Base-by-base conservation (phyloP, 2,888 invertebrate species). In the Dasysyrphus tricinctus region DNA sequence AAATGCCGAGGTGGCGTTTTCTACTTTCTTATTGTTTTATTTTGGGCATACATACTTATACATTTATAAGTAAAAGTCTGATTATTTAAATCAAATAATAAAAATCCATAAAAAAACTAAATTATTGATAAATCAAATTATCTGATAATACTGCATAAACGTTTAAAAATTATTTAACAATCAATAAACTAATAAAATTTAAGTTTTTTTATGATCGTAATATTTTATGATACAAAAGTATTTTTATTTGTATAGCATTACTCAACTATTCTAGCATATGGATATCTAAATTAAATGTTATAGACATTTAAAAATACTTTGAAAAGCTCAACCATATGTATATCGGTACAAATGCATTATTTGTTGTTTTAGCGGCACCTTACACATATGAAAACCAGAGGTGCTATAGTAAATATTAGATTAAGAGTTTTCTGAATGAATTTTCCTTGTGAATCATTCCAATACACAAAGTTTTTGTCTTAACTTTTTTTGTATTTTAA, bases 131-230 rank as follows among this genome's bases (percentile, higher is more conserved):
- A n/a, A 14, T 5, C 5, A 54, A 34, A 16, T 37, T 16, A 37
- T 37, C 11, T 37, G 34, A 57, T 57, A 19, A 11, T 57, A n/a
- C 11, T 57, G 5, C n/a, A 56, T n/a, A 37, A 19, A 57, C 2
- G 3, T 29, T 29, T 32, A 3, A 47, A 4, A 42, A 16, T 16
- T 3, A 16, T 16, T 29, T 14, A 57, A 16, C 16, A 16, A 56
- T n/a, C 32, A 16, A 57, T 34, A 57, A 57, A 34, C 5, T 57
- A 57, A 57, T 57, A 57, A 57, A 57, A 57, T 34, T 16, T 1
- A 32, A n/a, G 32, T 32, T 32, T 56, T 56, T 54, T 54, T 14
- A 14, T 6, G n/a, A 56, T 56, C n/a, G 9, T 5, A 3, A 16
- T 16, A 11, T 34, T n/a, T 34, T 34, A 34, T 57, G 4, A 57